Base-by-base conservation (phyloP, 2,888 invertebrate species). In the Dicyrtomina minuta region DNA sequence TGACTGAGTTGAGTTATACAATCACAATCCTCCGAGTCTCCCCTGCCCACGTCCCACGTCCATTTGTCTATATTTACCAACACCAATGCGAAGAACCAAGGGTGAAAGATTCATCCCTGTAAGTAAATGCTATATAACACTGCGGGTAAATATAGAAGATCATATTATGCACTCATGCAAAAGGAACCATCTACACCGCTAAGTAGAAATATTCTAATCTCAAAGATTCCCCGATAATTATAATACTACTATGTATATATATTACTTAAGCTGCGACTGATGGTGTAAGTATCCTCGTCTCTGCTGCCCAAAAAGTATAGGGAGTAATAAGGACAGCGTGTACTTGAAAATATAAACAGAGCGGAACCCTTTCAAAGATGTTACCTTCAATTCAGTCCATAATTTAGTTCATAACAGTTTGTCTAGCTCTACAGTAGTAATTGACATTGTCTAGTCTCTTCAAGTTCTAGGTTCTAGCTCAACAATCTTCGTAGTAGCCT, bases 1-100 rank as follows among this genome's bases (percentile, higher is more conserved):
- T 53, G 33, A 13, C 33, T 41, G 22, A 53, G 53, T 51, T 41
- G 22, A 53, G 53, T 65, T 65, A 65, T 65, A 65, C 53, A 65
- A 55, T 65, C 8, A 51, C 51, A 8, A 43, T 59, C 8, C 20
- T 22, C 59, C 39, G 39, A 27, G 17, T n/a, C n/a, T n/a, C n/a
- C n/a, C n/a, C n/a, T n/a, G n/a, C n/a, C n/a, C n/a, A n/a, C n/a
- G n/a, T n/a, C n/a, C n/a, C n/a, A n/a, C n/a, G n/a, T n/a, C n/a
- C n/a, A n/a, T n/a, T n/a, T n/a, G n/a, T n/a, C n/a, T n/a, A n/a
- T n/a, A n/a, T n/a, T n/a, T n/a, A n/a, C n/a, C n/a, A n/a, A n/a
- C n/a, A n/a, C n/a, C n/a, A n/a, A n/a, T n/a, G n/a, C n/a, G n/a
- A n/a, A n/a, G n/a, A n/a, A n/a, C n/a, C n/a, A n/a, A n/a, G n/a